Evolutionary conservation across 1,140 invertebrate genomes (phyloP).

Genomic region (Caenorhabditis briggsae): DNA sequence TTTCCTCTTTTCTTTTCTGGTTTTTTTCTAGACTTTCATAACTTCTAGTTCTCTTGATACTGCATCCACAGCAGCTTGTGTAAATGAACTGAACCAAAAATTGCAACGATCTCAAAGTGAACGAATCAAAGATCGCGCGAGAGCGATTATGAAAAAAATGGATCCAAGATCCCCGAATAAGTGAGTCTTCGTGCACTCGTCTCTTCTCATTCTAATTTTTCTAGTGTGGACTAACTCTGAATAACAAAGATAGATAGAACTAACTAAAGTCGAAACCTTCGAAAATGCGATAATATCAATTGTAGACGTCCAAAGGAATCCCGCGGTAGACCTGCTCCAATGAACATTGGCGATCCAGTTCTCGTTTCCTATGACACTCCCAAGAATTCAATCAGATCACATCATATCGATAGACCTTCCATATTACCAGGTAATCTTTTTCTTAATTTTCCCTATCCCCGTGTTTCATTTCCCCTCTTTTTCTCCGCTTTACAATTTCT

Average conservation of each 20-base stretch:
- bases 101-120: constrained; percentile 60
- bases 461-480: background rate
- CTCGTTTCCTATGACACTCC: constrained; percentile 55
- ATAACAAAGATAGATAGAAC: background rate
- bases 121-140: constrained; percentile 63
- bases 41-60: constrained; percentile 9
- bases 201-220: background rate
- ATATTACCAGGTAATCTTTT: constrained; percentile 21
- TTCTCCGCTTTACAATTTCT: background rate
- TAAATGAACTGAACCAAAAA: constrained; percentile 55
- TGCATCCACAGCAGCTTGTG: constrained; percentile 36
- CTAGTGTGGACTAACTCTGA: background rate
- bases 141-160: constrained; percentile 63
- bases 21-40: background rate
- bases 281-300: background rate
- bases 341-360: constrained; percentile 56
- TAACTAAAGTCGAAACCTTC: background rate
- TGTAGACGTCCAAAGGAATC: constrained; percentile 37
- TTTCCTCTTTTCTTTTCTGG: background rate
- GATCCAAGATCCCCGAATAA: constrained; percentile 53
- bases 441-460: background rate
- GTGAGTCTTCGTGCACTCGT: constrained; percentile 32
- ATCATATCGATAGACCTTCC: constrained; percentile 26
- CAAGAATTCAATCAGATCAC: constrained; percentile 40
- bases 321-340: constrained; percentile 16